A percentile compares a stretch with the other conserved stretches of the same genome.
These are phyloP conservation scores for Gila orcuttii DNA, from an alignment of 2,113 vertebrate genomes.

Conservation along the genomic window DNA sequence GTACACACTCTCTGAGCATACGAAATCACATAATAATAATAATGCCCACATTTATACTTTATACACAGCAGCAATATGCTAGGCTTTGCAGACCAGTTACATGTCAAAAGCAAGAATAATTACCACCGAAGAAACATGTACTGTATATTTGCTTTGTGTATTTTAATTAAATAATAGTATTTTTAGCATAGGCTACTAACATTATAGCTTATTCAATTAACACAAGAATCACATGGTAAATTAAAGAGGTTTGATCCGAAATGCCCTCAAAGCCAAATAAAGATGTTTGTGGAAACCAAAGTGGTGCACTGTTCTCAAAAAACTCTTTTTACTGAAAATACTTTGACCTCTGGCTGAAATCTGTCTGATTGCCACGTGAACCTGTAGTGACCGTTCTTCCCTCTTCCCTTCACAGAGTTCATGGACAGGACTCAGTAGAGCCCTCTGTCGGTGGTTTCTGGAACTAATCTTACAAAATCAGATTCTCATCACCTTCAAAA, in stretches of 20 bases:
- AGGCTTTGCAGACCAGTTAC: background rate
- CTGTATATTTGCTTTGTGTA: background rate
- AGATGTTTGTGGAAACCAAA: background rate
- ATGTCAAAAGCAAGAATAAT: background rate
- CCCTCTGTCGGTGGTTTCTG: constrained; percentile 69
- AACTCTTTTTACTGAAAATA: background rate
- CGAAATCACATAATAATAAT: background rate
- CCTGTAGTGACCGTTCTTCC: constrained; percentile 59
- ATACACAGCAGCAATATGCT: background rate
- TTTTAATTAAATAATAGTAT: background rate
- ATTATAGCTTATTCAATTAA: background rate
- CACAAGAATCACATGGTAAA: background rate
- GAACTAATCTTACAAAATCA: constrained; percentile 43
- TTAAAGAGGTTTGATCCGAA: background rate
- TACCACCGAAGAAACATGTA: background rate
- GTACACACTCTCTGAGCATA: background rate
- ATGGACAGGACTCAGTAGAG: constrained; percentile 63
- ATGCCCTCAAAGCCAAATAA: background rate
- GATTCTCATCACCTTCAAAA: background rate
- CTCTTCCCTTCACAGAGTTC: constrained; percentile 51
- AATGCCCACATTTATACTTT: background rate
- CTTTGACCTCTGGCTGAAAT: constrained; percentile 10
- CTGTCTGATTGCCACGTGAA: constrained; percentile 57
- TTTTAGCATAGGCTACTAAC: background rate
- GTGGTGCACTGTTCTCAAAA: background rate